A percentile compares a stretch with the other conserved stretches of the same genome.
Evolutionary conservation across 2,888 invertebrate genomes (phyloP).

Genomic region (Megalurothrips usitatus): DNA sequence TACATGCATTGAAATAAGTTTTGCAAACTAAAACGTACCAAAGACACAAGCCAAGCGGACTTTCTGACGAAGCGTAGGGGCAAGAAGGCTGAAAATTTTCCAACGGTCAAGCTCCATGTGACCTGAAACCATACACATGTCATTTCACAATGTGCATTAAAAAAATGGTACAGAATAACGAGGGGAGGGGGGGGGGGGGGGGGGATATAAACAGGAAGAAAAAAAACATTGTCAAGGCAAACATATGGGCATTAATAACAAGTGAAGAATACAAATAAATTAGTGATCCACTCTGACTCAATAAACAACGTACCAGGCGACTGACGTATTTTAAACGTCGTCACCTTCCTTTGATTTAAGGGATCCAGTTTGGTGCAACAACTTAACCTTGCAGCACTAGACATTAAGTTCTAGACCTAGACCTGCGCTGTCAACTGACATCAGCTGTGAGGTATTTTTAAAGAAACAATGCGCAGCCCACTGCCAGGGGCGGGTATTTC

Average conservation of each 20-base stretch:
- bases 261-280: not conserved
- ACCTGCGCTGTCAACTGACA: not conserved
- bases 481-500: not conserved
- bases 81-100: conserved; percentile 55
- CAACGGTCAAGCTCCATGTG: conserved; percentile 51
- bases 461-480: not conserved
- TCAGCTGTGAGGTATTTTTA: conserved; percentile 12
- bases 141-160: not conserved
- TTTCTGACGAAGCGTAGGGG: conserved; percentile 49
- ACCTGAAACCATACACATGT: conserved; percentile 32
- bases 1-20: conserved; percentile 15
- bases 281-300: not conserved
- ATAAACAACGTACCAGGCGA: not conserved
- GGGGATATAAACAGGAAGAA: no score
- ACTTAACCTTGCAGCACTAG: conserved; percentile 3
- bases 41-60: conserved; percentile 54
- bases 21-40: conserved; percentile 45
- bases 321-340: not conserved
- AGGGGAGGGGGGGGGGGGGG: fast-evolving
- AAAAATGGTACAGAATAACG: not conserved
- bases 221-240: not conserved
- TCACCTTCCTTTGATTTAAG: not conserved
- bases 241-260: not conserved
- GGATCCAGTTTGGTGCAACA: not conserved
- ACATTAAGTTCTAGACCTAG: not conserved